A percentile compares a stretch with the other conserved stretches of the same genome.
Conservation (phyloP, 2,888 invertebrate genomes). For the Ophion costatus region DNA sequence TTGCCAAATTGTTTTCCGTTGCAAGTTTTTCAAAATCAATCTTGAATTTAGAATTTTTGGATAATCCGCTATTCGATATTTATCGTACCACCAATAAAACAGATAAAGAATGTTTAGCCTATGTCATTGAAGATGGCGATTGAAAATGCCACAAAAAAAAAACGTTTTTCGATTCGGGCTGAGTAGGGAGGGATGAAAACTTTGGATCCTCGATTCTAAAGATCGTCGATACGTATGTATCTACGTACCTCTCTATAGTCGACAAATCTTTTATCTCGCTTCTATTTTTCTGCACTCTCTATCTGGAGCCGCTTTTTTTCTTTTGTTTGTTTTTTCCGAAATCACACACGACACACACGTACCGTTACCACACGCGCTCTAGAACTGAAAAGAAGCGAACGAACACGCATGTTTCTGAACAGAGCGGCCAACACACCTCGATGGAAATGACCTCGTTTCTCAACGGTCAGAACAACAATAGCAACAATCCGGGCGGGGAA, state of each 20-base stretch:
- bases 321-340: constrained; percentile 73
- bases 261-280: constrained; percentile 69
- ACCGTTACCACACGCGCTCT: constrained; percentile 80
- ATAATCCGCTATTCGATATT: too few species aligned
- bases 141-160: too few species aligned
- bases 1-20: too few species aligned
- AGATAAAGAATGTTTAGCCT: too few species aligned
- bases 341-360: constrained; percentile 77
- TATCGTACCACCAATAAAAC: too few species aligned
- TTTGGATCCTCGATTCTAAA: constrained; percentile 1
- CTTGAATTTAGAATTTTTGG: too few species aligned
- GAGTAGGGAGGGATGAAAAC: background rate
- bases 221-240: constrained; percentile 43
- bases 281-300: constrained; percentile 72
- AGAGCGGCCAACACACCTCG: constrained; percentile 82
- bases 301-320: constrained; percentile 72
- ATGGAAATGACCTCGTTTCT: constrained; percentile 83
- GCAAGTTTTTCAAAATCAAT: too few species aligned
- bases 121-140: too few species aligned
- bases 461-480: constrained; percentile 83
- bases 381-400: constrained; percentile 83
- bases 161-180: too few species aligned
- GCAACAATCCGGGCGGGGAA: constrained; percentile 77
- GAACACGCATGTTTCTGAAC: constrained; percentile 83
- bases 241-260: constrained; percentile 67